phyloP scores from a whole-genome alignment of 2,797 vertebrate genomes.

The Rallus crepitans region DNA sequence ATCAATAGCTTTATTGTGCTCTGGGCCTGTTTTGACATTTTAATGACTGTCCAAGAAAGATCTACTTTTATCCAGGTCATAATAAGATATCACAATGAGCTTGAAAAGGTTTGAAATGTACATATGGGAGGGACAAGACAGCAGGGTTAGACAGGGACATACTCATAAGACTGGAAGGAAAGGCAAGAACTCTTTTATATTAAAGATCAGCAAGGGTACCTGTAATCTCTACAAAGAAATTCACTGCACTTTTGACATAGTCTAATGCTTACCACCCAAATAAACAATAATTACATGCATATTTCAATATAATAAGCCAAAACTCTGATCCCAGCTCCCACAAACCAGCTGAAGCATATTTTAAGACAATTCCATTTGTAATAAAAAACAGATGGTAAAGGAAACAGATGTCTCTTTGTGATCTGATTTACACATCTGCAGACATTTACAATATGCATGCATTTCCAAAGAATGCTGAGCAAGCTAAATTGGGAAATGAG shows the following conservation, averaged over 20 bases:
- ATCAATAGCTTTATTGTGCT: conserved; percentile 50
- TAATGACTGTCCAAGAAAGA: conserved; percentile 53
- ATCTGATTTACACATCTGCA: conserved; percentile 67
- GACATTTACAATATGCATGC: conserved; percentile 59
- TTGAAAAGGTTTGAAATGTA: background rate
- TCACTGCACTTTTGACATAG: conserved; percentile 33
- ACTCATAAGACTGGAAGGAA: background rate
- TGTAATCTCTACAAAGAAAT: conserved; percentile 10
- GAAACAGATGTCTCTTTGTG: conserved; percentile 64
- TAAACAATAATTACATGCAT: conserved; percentile 36
- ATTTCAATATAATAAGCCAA: conserved; percentile 37
- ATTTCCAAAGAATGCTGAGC: conserved; percentile 53
- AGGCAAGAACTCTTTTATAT: background rate
- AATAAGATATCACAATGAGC: conserved; percentile 35
- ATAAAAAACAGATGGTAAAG: conserved; percentile 69
- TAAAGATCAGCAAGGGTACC: conserved; percentile 20
- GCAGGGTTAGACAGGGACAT: background rate
- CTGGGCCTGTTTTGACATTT: conserved; percentile 57
- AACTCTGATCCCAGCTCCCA: conserved; percentile 48
- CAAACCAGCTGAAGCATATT: conserved; percentile 50
- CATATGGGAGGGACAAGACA: background rate
- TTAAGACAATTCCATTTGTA: conserved; percentile 57
- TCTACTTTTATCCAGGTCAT: conserved; percentile 60
- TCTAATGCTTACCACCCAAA: conserved; percentile 41
- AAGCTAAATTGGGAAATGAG: conserved; percentile 43